Evolutionary conservation across 2,888 invertebrate species (phyloP), one percentile per base, ranked within the genome.

Genomic region (Thymelicus acteon): DNA sequence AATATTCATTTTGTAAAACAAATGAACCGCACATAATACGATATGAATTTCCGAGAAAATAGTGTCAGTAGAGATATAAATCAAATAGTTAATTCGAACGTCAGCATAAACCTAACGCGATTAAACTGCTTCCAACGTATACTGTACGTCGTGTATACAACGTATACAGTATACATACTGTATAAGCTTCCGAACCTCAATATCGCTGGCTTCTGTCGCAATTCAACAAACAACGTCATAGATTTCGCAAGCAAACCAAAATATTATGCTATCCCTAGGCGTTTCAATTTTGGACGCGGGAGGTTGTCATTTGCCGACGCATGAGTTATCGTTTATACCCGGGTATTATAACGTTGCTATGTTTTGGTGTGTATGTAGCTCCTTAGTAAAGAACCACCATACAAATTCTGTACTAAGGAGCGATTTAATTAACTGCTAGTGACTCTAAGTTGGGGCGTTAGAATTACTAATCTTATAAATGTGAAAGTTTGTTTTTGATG

Each of bases 311-410:
- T 65, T 78, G 79, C 80, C 78, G 72, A 72, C 77, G 69, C 72
- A 77, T 85, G 82, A 87, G 80, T 80, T 85, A 84, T 80, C 76
- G 79, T 78, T 67, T 72, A 58, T 7, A 39, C 48, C 67, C 72
- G 72, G 74, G 67, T 63, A 77, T 44, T 73, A 78, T 75, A 79
- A 81, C 78, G 77, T 75, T 31, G 74, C 76, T 78, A 83, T 82
- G 44, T 44, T 44, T 44, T 10, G 8, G 44, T 44, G 44, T 44
- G 44, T 44, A 44, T 7, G 10, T 8, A 12, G 12, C 19, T 19
- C 1, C 19, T 19, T 0, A 19, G 19, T 1, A 19, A 19, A 19
- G 19, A 19, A 19, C 2, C 19, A 19, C 19, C 2, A 19, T 19
- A 19, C 19, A 19, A 19, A 19, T 19, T 19, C 19, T 19, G 19